Percentiles rank a stretch among this genome's conserved stretches.
These are phyloP conservation scores for Lerema accius DNA, from an alignment of 1,140 invertebrate species.

Conservation along the genomic window DNA sequence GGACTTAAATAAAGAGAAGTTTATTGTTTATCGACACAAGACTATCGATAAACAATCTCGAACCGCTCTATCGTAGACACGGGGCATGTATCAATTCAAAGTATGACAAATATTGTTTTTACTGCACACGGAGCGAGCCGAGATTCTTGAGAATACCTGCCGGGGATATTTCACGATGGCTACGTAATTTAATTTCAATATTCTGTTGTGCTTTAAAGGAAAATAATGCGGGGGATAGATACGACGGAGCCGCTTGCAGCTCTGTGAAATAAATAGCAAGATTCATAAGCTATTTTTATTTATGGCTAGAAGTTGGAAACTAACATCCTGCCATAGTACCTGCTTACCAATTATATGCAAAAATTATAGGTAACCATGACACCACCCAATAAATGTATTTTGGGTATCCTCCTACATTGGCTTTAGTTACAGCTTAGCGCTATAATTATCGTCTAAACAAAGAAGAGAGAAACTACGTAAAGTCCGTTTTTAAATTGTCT, in stretches of 20 bases:
- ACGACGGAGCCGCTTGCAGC: background rate
- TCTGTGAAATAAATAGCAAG: background rate
- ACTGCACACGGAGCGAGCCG: slow-evolving; percentile 25
- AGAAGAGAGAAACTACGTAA: too few species aligned
- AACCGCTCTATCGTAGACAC: slow-evolving; percentile 31
- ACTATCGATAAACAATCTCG: slow-evolving; percentile 14
- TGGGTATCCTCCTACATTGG: too few species aligned
- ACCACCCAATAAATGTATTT: too few species aligned
- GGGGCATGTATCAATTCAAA: slow-evolving; percentile 50
- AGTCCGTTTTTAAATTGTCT: too few species aligned
- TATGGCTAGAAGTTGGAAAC: background rate
- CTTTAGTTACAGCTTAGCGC: too few species aligned
- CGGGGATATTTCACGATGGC: slow-evolving; percentile 9
- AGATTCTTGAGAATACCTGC: slow-evolving; percentile 23
- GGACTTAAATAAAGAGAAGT: too few species aligned
- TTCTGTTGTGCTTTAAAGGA: background rate
- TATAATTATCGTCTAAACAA: too few species aligned
- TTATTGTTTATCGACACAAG: too few species aligned
- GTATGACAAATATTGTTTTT: slow-evolving; percentile 67
- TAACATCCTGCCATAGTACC: too few species aligned
- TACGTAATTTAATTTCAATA: slow-evolving; percentile 9
- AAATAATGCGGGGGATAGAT: background rate
- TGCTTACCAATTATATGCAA: too few species aligned
- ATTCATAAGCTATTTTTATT: background rate
- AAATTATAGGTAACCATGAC: too few species aligned